Evolutionary conservation across 2,113 vertebrate genomes (phyloP).

Genomic region (Felis catus): DNA sequence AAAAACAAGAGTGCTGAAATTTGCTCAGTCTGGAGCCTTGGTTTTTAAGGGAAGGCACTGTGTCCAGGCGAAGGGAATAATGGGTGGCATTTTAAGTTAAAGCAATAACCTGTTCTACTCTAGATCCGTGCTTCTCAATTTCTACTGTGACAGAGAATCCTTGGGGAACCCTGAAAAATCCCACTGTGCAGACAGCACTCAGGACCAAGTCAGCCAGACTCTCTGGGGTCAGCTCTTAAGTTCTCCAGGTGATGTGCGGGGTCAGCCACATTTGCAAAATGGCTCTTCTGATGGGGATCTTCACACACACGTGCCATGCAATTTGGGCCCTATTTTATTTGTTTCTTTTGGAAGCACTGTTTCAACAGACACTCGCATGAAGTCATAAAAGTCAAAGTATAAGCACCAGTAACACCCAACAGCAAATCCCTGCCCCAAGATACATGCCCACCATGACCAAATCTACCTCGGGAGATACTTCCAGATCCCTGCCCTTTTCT

Average conservation of each 20-base stretch:
- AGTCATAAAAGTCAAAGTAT: neutral
- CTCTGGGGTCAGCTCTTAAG: accelerated
- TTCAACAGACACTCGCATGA: accelerated
- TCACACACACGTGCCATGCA: accelerated
- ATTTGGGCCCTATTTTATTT: too few relatives aligned
- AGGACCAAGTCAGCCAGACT: accelerated
- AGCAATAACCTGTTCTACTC: neutral
- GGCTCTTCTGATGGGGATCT: accelerated
- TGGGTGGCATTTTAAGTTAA: accelerated
- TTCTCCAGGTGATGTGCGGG: accelerated
- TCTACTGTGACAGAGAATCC: accelerated
- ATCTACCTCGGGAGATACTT: accelerated
- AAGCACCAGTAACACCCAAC: accelerated
- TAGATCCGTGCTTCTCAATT: neutral
- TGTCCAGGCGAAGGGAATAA: accelerated
- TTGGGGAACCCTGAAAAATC: accelerated
- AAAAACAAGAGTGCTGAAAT: too few relatives aligned
- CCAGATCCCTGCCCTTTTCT: too few relatives aligned
- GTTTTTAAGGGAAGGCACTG: accelerated
- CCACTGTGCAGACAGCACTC: accelerated
- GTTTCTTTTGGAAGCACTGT: neutral
- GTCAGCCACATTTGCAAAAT: accelerated
- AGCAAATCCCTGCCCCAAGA: too few relatives aligned
- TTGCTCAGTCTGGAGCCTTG: neutral
- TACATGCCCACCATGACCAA: accelerated